Evolutionary conservation across 2,888 invertebrate species (phyloP), one percentile per base, ranked within the genome.

Genomic region (Ptychoptera contaminata): DNA sequence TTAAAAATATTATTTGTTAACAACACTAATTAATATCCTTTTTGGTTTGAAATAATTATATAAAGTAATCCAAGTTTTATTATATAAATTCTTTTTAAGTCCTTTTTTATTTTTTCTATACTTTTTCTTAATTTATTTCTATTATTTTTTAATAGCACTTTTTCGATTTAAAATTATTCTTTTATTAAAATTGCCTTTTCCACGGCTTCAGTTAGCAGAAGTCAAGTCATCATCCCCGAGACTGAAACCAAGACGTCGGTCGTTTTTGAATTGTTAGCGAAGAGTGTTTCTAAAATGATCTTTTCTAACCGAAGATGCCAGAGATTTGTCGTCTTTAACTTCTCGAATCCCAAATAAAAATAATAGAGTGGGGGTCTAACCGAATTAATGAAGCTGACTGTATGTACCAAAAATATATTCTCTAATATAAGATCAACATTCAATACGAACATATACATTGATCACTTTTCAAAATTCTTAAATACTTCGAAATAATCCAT

Each of bases 191-290:
- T 57, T 61, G 60, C 66, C 68, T 65, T 67, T 68, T 69, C 63
- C 69, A 69, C 70, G 69, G 69, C 68, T 69, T 70, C 69, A 40
- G 14, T 40, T 12, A 43, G 42, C 37, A 46, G 42, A 46, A 43
- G 30, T 40, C 59, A 63, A 65, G 64, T 65, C 64, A 63, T 63
- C 62, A 64, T 66, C 65, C 65, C 65, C 66, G 65, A 65, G 63
- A 65, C 65, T 65, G 63, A 65, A 64, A 65, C 63, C 82, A 82
- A 85, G 84, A 84, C 84, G 85, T 85, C 84, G 84, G 82, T 85
- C 84, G 85, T 82, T 82, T 82, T 81, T 82, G 80, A 82, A 81
- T 82, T 78, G 81, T 78, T 78, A 81, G 81, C 81, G 82, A 81
- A 80, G 80, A 81, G 80, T 82, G 79, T 70, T 61, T 61, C 58